A percentile compares a stretch with the other conserved stretches of the same genome.
Evolutionary conservation across 2,888 invertebrate species (phyloP).

Genomic region (Lysandra coridon): DNA sequence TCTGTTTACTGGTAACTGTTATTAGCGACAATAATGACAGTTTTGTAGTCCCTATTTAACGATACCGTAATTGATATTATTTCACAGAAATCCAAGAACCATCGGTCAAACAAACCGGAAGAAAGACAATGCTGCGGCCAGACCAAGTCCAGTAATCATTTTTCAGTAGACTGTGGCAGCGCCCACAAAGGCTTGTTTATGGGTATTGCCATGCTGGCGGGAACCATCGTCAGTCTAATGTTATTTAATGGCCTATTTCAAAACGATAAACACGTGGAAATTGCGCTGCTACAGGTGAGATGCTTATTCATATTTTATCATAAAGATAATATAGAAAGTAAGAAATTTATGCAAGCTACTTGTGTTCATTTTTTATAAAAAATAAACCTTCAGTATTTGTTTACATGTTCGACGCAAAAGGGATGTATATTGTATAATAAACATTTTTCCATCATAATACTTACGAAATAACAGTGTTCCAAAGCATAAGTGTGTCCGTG

Average conservation of each 20-base stretch:
- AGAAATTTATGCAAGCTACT: background rate
- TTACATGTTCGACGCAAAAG: no score
- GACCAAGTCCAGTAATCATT: slow-evolving; percentile 74
- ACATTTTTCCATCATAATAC: no score
- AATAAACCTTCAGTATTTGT: no score
- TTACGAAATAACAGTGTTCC: no score
- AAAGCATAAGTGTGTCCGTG: no score
- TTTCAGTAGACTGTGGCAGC: slow-evolving; percentile 87
- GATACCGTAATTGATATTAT: background rate
- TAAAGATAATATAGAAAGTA: background rate
- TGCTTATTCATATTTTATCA: background rate
- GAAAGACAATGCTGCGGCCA: slow-evolving; percentile 55
- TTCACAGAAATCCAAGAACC: slow-evolving; percentile 36
- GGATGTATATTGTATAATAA: no score
- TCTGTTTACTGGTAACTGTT: no score
- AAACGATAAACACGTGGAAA: slow-evolving; percentile 72
- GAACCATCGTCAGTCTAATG: slow-evolving; percentile 85
- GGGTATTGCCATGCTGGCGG: slow-evolving; percentile 84
- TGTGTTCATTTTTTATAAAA: background rate
- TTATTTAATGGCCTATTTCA: slow-evolving; percentile 85
- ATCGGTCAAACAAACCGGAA: slow-evolving; percentile 40
- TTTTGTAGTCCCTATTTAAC: background rate
- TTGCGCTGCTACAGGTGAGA: slow-evolving; percentile 81
- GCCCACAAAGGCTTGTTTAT: slow-evolving; percentile 85
- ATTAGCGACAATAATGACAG: no score